These are phyloP conservation scores for Maccullochella peelii DNA, from an alignment of 2,113 vertebrate species.

Conservation along the genomic window DNA sequence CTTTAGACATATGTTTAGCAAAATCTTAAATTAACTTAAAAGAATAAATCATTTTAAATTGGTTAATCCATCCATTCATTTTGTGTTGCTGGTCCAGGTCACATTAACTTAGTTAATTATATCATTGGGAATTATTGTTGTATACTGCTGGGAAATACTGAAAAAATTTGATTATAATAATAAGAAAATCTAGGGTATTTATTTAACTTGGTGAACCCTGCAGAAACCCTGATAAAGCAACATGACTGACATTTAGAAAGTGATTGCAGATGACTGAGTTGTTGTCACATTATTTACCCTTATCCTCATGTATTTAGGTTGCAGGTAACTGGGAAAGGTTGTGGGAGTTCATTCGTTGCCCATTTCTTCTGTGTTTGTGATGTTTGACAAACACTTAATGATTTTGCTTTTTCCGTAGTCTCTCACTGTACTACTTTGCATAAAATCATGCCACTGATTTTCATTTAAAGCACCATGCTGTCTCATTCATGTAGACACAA, in stretches of 20 bases:
- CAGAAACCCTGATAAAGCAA: neutral
- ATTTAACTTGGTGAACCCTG: neutral
- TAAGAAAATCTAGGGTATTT: neutral
- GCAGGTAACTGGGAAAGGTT: neutral
- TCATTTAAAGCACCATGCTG: slow-evolving; percentile 8
- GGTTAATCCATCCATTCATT: too few species aligned
- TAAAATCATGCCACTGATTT: slow-evolving; percentile 23
- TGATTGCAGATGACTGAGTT: neutral
- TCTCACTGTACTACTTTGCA: slow-evolving; percentile 40
- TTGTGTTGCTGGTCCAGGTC: neutral
- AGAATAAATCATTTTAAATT: neutral
- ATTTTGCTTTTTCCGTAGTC: slow-evolving; percentile 5
- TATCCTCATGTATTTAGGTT: slow-evolving; percentile 8
- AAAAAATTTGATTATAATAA: neutral
- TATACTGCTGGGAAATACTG: neutral
- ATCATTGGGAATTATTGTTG: neutral
- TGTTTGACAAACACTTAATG: neutral
- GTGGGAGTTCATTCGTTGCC: neutral
- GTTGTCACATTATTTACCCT: neutral
- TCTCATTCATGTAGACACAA: slow-evolving; percentile 10
- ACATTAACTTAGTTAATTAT: neutral
- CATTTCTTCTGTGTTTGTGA: neutral
- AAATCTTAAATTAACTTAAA: neutral
- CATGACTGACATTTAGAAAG: neutral
- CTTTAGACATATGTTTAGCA: neutral